Evolutionary conservation across 2,797 vertebrate species (phyloP), one percentile per base, ranked within the genome.

Genomic region (Syngnathus rostellatus): DNA sequence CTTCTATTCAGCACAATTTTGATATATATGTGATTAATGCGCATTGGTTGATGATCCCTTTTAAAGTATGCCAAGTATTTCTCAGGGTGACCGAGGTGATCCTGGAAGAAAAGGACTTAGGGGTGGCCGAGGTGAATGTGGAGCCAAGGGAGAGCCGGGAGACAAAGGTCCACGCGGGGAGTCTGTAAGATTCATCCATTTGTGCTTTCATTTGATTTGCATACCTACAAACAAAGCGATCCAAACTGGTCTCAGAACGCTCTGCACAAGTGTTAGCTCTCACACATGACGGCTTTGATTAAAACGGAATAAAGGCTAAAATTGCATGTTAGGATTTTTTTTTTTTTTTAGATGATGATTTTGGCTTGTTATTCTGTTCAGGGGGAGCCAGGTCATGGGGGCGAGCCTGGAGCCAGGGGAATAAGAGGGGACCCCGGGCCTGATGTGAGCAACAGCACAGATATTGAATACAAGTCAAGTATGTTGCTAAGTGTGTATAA

Each of bases 81-180:
- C 65, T 0, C 82, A 99, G 96, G 96, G 96, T 70, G 92, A 93
- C 0, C 92, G 84, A 73, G 97, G 97, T 59, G 92, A 90, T 4
- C 89, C 86, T 0, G 97, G 97, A 0, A 84, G 77, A 4, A 87
- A 60, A 0, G 97, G 97, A 68, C 90, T 92, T 0, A 92, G 91
- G 76, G 95, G 91, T 45, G 57, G 85, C 80, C 92, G 95, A 87
- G 97, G 97, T 23, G 95, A 97, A 76, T 94, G 92, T 65, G 97
- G 96, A 68, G 82, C 78, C 8, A 99, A 98, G 84, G 97, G 95
- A 70, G 71, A 37, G 0, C 86, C 90, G 0, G 97, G 97, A 23
- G 6, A 4, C 17, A 95, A 94, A 78, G 97, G 95, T 79, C 68
- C 65, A 8, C 80, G 81, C 21, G 95, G 95, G 45, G 91, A 92